Base-by-base conservation (phyloP, 1,140 invertebrate genomes). In the Aphis gossypii region DNA sequence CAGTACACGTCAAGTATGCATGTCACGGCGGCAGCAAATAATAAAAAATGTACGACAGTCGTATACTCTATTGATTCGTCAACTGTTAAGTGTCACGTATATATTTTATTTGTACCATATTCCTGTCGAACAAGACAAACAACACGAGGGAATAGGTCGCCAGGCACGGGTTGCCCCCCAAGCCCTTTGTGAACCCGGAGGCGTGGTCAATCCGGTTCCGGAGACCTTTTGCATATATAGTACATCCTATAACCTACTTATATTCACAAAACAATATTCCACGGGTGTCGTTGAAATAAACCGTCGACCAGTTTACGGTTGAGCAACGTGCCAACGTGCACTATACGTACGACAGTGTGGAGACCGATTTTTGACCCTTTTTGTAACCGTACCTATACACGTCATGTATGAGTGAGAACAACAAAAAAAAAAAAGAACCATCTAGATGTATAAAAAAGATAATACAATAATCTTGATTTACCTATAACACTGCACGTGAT, bases 11-110 rank as follows among this genome's bases (percentile, higher is more conserved):
- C 86, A 48, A 87, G n/a, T 48, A 48, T 51, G 46, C 44, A 87
- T 48, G 46, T 48, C 46, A 87, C 86, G 46, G 25, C 38, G 18
- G 7, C 23, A 48, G 44, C 30, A 87, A 8, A 87, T n/a, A 87
- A 87, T n/a, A 87, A 87, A 87, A 87, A 87, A 51, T 35, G 14
- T 48, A 30, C n/a, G 54, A 76, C 41, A 46, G 38, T 30, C 56
- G 90, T 76, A 46, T 91, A 91, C 41, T 91, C 90, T 30, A 91
- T 60, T 60, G 56, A 91, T 91, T 91, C 9, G 54, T 68, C 56
- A 91, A 91, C 56, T 76, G 90, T 91, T 91, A 91, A 91, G 90
- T 91, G 90, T 91, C 90, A 68, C 60, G 60, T 91, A 68, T 91
- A 46, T 91, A 68, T 60, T 60, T 76, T 91, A 68, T 60, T 60